Conservation (phyloP, 2,113 vertebrate species). For the Rhadina sibilatrix region DNA sequence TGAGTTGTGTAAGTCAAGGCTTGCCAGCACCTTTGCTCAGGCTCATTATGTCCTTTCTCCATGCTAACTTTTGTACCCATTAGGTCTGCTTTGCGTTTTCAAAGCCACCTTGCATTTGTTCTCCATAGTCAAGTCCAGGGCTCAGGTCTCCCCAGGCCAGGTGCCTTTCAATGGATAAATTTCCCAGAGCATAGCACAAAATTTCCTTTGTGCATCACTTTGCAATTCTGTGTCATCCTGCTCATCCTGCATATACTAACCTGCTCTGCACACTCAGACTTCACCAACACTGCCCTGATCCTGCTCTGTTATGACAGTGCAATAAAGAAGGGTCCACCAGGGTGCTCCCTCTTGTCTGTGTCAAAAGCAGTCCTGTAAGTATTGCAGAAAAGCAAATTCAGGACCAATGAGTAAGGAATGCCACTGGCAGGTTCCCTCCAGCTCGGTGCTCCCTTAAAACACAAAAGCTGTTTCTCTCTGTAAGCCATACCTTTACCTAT, state of each 20-base stretch:
- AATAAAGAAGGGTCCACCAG: background rate
- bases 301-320: background rate
- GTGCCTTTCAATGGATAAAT: background rate
- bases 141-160: background rate
- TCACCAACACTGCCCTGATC: background rate
- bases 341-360: background rate
- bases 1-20: background rate
- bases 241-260: background rate
- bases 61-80: background rate
- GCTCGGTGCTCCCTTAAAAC: background rate
- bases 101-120: fast-evolving
- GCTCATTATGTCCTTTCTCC: background rate
- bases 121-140: background rate
- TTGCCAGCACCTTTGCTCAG: background rate
- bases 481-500: background rate
- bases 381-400: background rate
- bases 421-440: background rate
- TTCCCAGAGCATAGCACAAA: background rate
- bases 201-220: background rate
- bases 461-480: background rate
- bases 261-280: background rate
- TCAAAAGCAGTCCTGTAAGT: background rate
- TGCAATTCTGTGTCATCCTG: background rate
- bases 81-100: background rate
- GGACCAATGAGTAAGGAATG: background rate